Evolutionary conservation across 2,113 vertebrate species (phyloP).

Genomic region (Neopipo cinnamomea): DNA sequence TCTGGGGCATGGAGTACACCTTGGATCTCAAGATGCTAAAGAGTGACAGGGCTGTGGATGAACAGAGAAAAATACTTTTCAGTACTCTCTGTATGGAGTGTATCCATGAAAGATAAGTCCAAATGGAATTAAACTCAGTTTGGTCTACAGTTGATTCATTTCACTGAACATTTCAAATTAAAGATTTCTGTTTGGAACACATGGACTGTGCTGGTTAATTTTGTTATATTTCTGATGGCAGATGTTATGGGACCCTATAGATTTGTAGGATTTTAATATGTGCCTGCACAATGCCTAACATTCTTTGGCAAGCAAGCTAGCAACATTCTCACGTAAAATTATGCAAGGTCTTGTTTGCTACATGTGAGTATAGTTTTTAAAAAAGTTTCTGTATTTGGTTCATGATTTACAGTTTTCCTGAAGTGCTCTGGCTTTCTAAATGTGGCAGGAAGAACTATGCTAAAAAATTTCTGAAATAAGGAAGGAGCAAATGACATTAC

Average conservation of each 20-base stretch:
- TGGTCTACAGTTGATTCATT: background rate
- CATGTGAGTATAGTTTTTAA: background rate
- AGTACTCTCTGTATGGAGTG: background rate
- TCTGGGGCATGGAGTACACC: background rate
- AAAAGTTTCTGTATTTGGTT: background rate
- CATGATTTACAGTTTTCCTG: background rate
- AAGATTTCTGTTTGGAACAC: constrained; percentile 2
- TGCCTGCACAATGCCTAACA: constrained; percentile 7
- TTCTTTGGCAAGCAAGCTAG: constrained; percentile 17
- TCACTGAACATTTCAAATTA: background rate
- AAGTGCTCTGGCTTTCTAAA: background rate
- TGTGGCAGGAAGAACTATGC: background rate
- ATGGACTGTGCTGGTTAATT: background rate
- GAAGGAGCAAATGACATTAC: background rate
- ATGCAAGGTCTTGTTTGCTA: background rate
- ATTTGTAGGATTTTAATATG: constrained; percentile 6
- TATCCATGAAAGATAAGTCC: background rate
- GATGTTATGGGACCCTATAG: background rate
- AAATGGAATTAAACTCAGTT: background rate
- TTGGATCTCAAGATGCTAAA: background rate
- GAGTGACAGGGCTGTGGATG: background rate
- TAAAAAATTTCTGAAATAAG: background rate
- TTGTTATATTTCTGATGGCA: background rate
- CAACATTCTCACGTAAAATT: constrained; percentile 31
- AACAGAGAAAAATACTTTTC: background rate